A percentile compares a stretch with the other conserved stretches of the same genome.
These are phyloP conservation scores for Silurus asotus DNA, from an alignment of 2,113 vertebrate species.

Conservation along the genomic window DNA sequence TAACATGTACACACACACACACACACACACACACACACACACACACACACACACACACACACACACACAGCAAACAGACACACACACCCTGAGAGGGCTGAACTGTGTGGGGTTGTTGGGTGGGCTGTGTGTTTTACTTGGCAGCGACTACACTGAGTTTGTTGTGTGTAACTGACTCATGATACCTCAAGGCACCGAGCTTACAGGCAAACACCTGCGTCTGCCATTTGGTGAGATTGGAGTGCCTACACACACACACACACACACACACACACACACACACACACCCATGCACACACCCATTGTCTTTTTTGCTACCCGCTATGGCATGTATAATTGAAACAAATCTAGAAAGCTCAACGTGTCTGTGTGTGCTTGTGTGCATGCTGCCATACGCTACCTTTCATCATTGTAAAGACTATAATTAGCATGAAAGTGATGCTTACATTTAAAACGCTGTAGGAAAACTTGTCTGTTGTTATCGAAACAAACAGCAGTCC, in stretches of 20 bases:
- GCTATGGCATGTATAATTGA: conserved; percentile 55
- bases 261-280: conserved; percentile 25
- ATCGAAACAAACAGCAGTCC: conserved; percentile 77
- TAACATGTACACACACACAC: conserved; percentile 27
- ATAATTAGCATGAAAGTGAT: conserved; percentile 73
- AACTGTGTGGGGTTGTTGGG: conserved; percentile 42
- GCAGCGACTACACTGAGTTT: conserved; percentile 55
- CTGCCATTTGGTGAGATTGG: conserved; percentile 23
- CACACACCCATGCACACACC: too few species aligned
- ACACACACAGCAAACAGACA: too few species aligned
- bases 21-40: background rate
- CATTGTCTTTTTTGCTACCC: conserved; percentile 57
- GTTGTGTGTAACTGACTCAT: conserved; percentile 56
- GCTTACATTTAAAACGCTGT: conserved; percentile 71
- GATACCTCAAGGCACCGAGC: conserved; percentile 53
- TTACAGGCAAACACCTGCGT: conserved; percentile 68
- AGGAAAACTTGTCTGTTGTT: conserved; percentile 80
- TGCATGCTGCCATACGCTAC: background rate
- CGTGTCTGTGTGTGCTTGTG: conserved; percentile 37
- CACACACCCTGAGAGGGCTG: background rate
- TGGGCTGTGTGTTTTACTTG: conserved; percentile 61
- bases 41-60: background rate
- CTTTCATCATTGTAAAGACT: conserved; percentile 70
- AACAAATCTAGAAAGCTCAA: conserved; percentile 63
- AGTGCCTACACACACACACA: conserved; percentile 23